These are phyloP conservation scores for Lasioglossum malachurum DNA, from an alignment of 2,888 invertebrate genomes.

Conservation along the genomic window DNA sequence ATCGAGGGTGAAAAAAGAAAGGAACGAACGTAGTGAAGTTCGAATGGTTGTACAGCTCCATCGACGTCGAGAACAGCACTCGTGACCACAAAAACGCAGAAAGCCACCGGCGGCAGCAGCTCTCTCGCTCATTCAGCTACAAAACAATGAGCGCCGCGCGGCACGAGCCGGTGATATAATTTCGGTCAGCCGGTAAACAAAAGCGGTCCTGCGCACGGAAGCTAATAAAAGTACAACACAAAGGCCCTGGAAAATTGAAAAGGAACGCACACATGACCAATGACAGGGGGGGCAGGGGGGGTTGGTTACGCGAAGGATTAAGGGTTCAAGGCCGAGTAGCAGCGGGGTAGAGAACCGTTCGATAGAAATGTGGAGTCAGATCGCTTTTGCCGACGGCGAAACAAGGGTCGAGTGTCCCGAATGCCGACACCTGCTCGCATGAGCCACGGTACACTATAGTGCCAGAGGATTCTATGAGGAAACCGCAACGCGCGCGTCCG, in stretches of 20 bases:
- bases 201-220: slow-evolving; percentile 36
- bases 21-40: background rate
- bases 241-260: slow-evolving; percentile 39
- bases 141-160: slow-evolving; percentile 34
- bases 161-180: slow-evolving; percentile 49
- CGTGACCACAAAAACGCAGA: background rate
- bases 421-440: slow-evolving; percentile 51
- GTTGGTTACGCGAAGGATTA: slow-evolving; percentile 56
- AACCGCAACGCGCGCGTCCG: slow-evolving; percentile 63
- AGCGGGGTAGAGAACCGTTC: slow-evolving; percentile 39
- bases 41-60: background rate
- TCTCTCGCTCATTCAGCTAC: slow-evolving; percentile 38
- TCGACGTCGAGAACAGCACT: background rate
- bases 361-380: slow-evolving; percentile 34
- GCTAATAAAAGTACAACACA: slow-evolving; percentile 57
- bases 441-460: background rate
- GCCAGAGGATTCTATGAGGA: slow-evolving; percentile 41
- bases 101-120: background rate
- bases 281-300: slow-evolving; percentile 24
- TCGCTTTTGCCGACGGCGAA: slow-evolving; percentile 47
- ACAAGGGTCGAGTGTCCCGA: slow-evolving; percentile 52
- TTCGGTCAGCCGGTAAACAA: slow-evolving; percentile 48
- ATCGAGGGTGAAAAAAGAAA: background rate
- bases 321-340: slow-evolving; percentile 68
- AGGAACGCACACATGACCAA: slow-evolving; percentile 14